Evolutionary conservation across 2,888 invertebrate genomes (phyloP).

Genomic region (Drosophila falleni): DNA sequence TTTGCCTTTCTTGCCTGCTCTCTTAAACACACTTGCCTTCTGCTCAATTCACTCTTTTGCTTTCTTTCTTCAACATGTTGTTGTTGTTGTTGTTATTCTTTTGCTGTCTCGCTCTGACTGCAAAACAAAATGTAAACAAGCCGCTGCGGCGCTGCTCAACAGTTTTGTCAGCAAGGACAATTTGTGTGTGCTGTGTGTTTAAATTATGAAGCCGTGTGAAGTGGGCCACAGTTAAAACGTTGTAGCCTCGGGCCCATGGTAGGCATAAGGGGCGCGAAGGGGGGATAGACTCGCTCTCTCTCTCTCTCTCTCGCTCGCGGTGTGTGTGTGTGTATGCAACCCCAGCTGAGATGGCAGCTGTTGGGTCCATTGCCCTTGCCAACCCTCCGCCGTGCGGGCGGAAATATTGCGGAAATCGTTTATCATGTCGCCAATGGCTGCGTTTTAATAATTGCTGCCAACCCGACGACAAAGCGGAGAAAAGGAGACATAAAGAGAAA

Average conservation of each 20-base stretch:
- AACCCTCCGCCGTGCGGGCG: slow-evolving; percentile 47
- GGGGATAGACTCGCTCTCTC: slow-evolving; percentile 4
- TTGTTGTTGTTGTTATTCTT: slow-evolving; percentile 10
- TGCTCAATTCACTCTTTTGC: slow-evolving; percentile 18
- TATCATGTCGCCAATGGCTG: slow-evolving; percentile 82
- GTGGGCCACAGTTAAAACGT: slow-evolving; percentile 59
- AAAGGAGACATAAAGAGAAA: not conserved
- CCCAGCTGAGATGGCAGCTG: slow-evolving; percentile 49
- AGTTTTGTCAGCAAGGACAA: slow-evolving; percentile 55
- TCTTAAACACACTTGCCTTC: slow-evolving; percentile 8
- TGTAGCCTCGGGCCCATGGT: slow-evolving; percentile 39
- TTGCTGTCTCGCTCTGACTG: slow-evolving; percentile 13
- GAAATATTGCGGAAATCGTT: slow-evolving; percentile 82
- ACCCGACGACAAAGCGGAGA: slow-evolving; percentile 14
- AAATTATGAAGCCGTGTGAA: slow-evolving; percentile 65
- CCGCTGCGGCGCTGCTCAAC: slow-evolving; percentile 34
- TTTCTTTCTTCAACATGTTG: slow-evolving; percentile 20
- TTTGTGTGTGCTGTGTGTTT: slow-evolving; percentile 62
- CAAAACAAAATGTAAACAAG: slow-evolving; percentile 55
- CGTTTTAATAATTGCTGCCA: slow-evolving; percentile 77
- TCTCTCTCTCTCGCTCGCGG: not conserved
- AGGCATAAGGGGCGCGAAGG: too few species aligned
- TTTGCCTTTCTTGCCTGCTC: not conserved
- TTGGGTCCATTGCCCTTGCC: slow-evolving; percentile 60
- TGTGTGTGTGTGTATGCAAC: slow-evolving; percentile 31